Evolutionary conservation across 2,888 invertebrate species (phyloP), one percentile per base, ranked within the genome.

Genomic region (Hemistola chrysoprasaria): DNA sequence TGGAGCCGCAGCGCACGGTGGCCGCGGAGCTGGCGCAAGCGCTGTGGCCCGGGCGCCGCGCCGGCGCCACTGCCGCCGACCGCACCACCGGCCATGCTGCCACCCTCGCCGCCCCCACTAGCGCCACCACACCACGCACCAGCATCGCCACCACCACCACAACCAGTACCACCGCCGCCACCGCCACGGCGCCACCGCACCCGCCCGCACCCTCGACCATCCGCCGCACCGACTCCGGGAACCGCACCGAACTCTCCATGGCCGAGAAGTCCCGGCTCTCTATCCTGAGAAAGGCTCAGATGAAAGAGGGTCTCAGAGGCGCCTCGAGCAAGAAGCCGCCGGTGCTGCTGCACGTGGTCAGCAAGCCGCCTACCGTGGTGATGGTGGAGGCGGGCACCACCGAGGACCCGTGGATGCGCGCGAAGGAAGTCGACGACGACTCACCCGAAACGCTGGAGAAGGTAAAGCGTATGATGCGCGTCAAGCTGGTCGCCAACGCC

Each of bases 241-340:
- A 36, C 6, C 22, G 11, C 10, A 28, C 31, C 0, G 70, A 67
- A 9, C 49, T 79, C 7, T 80, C 84, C 0, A 40, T 83, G 3
- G 81, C 78, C 0, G 83, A 86, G 45, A 78, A 77, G 49, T 85
- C 86, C 0, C 65, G 78, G 9, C 45, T 84, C 2, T 85, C 84
- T 0, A 86, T 85, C n/a, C 31, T 83, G 26, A 82, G 71, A 44
- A 86, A 86, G 43, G 70, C 72, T 0, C 67, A 66, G 25, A 68
- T 66, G 39, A 86, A 85, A 27, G 78, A 82, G 30, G 68, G 59
- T 9, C 37, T 37, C 1, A 57, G 63, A 6, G 47, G 53, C 0
- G 42, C 51, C 1, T 23, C 51, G 10, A 71, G 70, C 0, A 71
- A 64, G 22, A 86, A 86, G 48, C 86, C 87, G 0, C 76, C 83